These are phyloP conservation scores for Brienomyrus brachyistius DNA, from an alignment of 2,113 vertebrate genomes.

Conservation along the genomic window DNA sequence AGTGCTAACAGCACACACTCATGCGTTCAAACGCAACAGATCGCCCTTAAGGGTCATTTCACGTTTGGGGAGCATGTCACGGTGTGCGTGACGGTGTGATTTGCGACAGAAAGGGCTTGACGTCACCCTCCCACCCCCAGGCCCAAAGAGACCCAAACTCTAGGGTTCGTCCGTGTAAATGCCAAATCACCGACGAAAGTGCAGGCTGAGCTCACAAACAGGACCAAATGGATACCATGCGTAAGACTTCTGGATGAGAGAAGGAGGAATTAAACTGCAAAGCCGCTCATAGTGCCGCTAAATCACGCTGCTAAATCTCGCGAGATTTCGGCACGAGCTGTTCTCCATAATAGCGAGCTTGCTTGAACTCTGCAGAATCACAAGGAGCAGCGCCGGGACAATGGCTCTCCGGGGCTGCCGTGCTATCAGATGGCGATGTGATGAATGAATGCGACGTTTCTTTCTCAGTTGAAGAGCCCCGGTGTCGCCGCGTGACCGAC, in stretches of 20 bases:
- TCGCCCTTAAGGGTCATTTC: not conserved
- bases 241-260: not conserved
- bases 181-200: not conserved
- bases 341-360: conserved; percentile 23
- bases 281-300: not conserved
- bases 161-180: not conserved
- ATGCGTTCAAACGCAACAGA: not conserved
- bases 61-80: not conserved
- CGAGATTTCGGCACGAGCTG: conserved; percentile 21
- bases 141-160: not conserved
- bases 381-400: not conserved
- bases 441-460: conserved; percentile 19
- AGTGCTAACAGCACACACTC: not conserved
- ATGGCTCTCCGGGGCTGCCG: not conserved
- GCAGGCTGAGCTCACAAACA: not conserved
- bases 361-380: conserved; percentile 16
- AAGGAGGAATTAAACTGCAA: not conserved
- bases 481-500: not conserved
- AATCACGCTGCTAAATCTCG: conserved; percentile 23
- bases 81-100: not conserved
- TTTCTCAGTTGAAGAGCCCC: not conserved
- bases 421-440: not conserved
- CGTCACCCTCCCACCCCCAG: not conserved
- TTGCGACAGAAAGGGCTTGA: not conserved
- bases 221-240: not conserved